Evolutionary conservation across 30 jellyfish, hydroid and myxozoan genomes (phyloP).

Genomic region (Aurelia sp.): DNA sequence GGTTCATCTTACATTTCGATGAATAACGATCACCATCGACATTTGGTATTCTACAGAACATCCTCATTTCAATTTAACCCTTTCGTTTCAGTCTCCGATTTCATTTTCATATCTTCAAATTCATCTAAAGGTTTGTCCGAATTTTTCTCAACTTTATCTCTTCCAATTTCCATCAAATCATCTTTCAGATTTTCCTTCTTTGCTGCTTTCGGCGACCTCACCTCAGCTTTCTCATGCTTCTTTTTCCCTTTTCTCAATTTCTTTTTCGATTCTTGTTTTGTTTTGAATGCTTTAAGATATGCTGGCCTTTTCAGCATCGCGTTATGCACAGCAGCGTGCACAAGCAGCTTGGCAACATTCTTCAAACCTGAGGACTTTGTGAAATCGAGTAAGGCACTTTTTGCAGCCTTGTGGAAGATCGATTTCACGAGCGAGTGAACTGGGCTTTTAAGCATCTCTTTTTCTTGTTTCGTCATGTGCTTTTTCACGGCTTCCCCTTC

Average conservation of each 20-base stretch:
- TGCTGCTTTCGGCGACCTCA: slow-evolving; percentile 2
- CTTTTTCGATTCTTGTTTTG: not conserved
- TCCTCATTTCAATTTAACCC: no score
- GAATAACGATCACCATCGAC: no score
- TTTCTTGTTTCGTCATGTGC: slow-evolving; percentile 41
- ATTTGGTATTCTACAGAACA: no score
- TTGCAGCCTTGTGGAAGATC: slow-evolving; percentile 47
- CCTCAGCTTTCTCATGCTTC: slow-evolving; percentile 5
- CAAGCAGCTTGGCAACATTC: slow-evolving; percentile 40
- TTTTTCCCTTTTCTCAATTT: slow-evolving; percentile 33
- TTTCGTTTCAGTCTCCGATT: not conserved
- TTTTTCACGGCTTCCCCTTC: slow-evolving; percentile 39
- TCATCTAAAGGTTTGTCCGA: not conserved
- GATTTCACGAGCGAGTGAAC: slow-evolving; percentile 39
- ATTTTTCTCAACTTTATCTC: slow-evolving; percentile 18
- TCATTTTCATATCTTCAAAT: not conserved
- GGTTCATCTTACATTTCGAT: no score
- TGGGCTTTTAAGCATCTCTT: slow-evolving; percentile 18
- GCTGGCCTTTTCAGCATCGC: slow-evolving; percentile 46
- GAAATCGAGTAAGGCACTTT: slow-evolving; percentile 18
- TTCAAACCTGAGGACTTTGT: slow-evolving; percentile 29
- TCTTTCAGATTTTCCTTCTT: not conserved
- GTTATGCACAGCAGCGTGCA: slow-evolving; percentile 49
- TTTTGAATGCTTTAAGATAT: slow-evolving; percentile 7
- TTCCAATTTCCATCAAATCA: slow-evolving; percentile 46